Evolutionary conservation across 1,140 invertebrate genomes (phyloP), one percentile per base, ranked within the genome.

Genomic region (Coelopa frigida): DNA sequence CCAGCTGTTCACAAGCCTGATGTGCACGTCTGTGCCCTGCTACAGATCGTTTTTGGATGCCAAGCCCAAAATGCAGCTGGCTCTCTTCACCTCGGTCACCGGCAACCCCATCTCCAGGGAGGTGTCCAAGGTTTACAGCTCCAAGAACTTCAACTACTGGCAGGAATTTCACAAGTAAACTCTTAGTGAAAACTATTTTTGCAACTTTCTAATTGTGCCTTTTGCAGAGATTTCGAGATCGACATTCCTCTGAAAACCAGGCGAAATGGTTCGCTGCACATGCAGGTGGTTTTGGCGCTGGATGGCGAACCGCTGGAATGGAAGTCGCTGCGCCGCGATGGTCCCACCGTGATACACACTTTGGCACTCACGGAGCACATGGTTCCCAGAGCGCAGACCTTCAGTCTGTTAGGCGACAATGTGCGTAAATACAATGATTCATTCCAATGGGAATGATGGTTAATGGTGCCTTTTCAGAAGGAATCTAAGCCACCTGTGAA

Each of bases 221-320:
- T n/a, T n/a, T n/a, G n/a, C n/a, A n/a, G n/a, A 44, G 73, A 75
- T 58, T 57, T 84, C 31, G 71, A 70, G 51, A 50, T 90, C 38
- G 74, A 81, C 44, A 68, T 90, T 46, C 85, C 87, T 15, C 56
- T 60, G 1, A 80, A 78, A 63, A 87, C 85, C 1, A 72, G 81
- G 8, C 77, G 81, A 32, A 92, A 90, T 77, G 87, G 87, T 17
- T 82, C 83, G 6, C 58, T 89, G 20, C 87, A 75, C 57, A 71
- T 89, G 50, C 82, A 84, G 62, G 44, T 50, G 6, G 75, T 80
- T 17, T 50, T 85, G 35, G 65, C 76, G 4, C 58, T 71, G 44
- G 73, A 75, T 49, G 62, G 67, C 0, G 64, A 74, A 6, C 73
- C 73, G 31, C 71, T 75, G 35, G 67, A 73, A 17, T 77, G 76